Evolutionary conservation across 2,797 vertebrate species (phyloP).

Genomic region (Falco novaeseelandiae): DNA sequence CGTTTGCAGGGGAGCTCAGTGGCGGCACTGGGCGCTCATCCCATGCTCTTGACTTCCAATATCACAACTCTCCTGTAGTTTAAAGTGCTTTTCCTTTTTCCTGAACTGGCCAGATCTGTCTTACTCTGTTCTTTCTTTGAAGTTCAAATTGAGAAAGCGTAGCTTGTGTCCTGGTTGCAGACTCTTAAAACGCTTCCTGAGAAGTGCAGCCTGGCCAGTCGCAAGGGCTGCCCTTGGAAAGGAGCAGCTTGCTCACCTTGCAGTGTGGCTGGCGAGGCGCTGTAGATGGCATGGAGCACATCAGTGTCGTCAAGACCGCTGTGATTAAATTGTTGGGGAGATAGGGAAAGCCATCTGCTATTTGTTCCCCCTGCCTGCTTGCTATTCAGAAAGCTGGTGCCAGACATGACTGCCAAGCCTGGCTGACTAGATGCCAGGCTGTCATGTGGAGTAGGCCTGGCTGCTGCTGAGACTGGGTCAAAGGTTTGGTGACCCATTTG

Average conservation of each 20-base stretch:
- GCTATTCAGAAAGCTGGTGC: background rate
- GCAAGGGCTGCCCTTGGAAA: background rate
- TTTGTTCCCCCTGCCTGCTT: conserved; percentile 9
- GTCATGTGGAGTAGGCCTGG: background rate
- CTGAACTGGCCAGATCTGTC: background rate
- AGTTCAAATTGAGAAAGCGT: background rate
- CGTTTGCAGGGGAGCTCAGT: background rate
- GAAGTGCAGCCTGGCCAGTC: accelerated
- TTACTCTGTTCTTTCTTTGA: background rate
- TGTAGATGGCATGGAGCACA: background rate
- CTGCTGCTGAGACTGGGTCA: background rate
- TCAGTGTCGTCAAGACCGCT: accelerated
- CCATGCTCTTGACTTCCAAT: background rate
- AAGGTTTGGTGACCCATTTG: background rate
- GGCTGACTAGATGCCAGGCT: background rate
- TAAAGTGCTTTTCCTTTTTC: background rate
- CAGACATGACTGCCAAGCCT: background rate
- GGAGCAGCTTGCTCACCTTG: background rate
- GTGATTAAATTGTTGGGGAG: background rate
- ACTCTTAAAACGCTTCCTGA: background rate
- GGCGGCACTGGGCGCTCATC: background rate
- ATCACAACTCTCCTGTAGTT: background rate
- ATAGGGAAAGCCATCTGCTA: conserved; percentile 47
- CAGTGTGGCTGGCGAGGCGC: background rate
- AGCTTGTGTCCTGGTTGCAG: background rate